Conservation (phyloP, 1,140 invertebrate species). For the Drosophila navojoa region DNA sequence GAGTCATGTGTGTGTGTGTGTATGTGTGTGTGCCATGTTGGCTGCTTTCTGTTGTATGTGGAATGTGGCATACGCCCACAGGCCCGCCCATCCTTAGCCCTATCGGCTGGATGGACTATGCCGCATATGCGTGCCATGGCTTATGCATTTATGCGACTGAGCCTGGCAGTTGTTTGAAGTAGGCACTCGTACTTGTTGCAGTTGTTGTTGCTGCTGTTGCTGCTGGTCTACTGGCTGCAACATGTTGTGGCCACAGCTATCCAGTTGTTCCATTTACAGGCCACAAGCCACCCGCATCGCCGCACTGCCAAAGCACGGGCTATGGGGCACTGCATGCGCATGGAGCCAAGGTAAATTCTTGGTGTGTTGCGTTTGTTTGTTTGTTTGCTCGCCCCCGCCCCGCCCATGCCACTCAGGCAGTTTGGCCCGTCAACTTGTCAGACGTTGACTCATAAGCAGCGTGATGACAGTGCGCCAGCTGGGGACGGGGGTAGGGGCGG, state of each 20-base stretch:
- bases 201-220: constrained; percentile 20
- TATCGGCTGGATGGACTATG: constrained; percentile 15
- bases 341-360: not conserved
- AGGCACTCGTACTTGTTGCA: constrained; percentile 59
- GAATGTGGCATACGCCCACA: constrained; percentile 9
- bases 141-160: constrained; percentile 72
- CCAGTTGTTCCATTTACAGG: constrained; percentile 55
- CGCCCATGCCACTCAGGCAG: constrained; percentile 15
- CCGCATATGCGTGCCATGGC: constrained; percentile 43
- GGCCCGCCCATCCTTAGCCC: constrained; percentile 18
- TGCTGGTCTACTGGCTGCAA: constrained; percentile 51
- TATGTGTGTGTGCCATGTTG: constrained; percentile 18
- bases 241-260: constrained; percentile 3
- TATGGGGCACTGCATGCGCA: not conserved
- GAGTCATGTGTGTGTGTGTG: constrained; percentile 10
- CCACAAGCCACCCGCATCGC: constrained; percentile 47
- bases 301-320: not conserved
- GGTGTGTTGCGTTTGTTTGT: constrained; percentile 49
- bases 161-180: constrained; percentile 61
- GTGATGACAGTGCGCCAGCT: constrained; percentile 50
- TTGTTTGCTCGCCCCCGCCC: constrained; percentile 47
- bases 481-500: not conserved
- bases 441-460: constrained; percentile 59
- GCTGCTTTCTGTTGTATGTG: constrained; percentile 21
- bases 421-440: constrained; percentile 67